phyloP scores from a whole-genome alignment of 2,113 vertebrate species.

The Pholis gunnellus region DNA sequence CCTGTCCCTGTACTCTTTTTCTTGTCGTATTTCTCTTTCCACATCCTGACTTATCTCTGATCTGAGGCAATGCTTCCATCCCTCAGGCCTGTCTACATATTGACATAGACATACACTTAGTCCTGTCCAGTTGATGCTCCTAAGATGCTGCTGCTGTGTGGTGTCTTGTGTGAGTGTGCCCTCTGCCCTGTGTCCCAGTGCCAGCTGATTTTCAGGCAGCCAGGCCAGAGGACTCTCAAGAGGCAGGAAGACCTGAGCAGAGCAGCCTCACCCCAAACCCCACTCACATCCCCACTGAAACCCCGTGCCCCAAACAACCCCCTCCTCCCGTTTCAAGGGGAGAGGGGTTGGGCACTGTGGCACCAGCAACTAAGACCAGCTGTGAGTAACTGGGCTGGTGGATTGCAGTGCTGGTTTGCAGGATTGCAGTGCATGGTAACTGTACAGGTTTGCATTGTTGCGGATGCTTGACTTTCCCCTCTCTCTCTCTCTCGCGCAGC shows the following conservation, averaged over 20 bases:
- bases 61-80: conserved; percentile 15
- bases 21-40: conserved; percentile 11
- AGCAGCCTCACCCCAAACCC: conserved; percentile 66
- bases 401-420: conserved; percentile 82
- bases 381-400: conserved; percentile 84
- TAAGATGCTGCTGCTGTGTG: conserved; percentile 55
- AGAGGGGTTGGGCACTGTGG: conserved; percentile 65
- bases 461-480: conserved; percentile 66
- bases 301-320: conserved; percentile 69
- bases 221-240: conserved; percentile 73
- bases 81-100: conserved; percentile 24
- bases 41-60: conserved; percentile 21
- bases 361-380: conserved; percentile 73
- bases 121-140: conserved; percentile 54
- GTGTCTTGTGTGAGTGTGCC: conserved; percentile 74
- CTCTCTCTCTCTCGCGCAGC: conserved; percentile 51
- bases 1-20: conserved; percentile 1
- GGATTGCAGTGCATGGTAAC: conserved; percentile 76
- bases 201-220: conserved; percentile 80
- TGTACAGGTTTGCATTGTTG: conserved; percentile 75
- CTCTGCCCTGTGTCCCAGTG: conserved; percentile 81
- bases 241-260: conserved; percentile 76
- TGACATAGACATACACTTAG: conserved; percentile 11
- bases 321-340: conserved; percentile 72
- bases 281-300: conserved; percentile 67